Base-by-base conservation (phyloP, 2,797 vertebrate genomes). In the Characodon lateralis region DNA sequence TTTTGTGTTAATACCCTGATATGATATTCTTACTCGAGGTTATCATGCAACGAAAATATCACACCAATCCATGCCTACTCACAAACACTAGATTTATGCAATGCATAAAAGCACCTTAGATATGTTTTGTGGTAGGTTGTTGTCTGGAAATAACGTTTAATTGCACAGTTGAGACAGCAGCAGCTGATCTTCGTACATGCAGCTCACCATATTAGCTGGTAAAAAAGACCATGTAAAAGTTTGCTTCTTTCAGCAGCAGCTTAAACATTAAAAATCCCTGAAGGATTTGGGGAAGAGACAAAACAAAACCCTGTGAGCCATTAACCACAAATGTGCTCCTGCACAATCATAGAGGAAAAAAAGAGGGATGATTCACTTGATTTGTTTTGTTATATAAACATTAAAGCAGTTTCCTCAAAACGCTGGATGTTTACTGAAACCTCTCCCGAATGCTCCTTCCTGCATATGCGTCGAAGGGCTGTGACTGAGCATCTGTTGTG, bases 401-500 rank as follows among this genome's bases (percentile, higher is more conserved):
- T 73, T 24, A 58, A 76, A 78, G 69, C 16, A 8, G 61, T 74
- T 76, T 71, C 69, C 79, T 68, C 61, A n/a, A n/a, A 77, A 43
- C 46, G 78, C 58, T 22, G 80, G n/a, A 80, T 90, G 87, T 92
- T 89, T 87, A 86, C 85, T 63, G 71, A 78, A 78, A 81, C 65
- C 77, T 75, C 76, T 61, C 81, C 82, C 78, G 58, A 77, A 90
- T 79, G 83, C 73, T 84, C 68, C 84, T 82, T 78, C 69, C 79
- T 82, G 87, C 78, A 86, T 87, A 85, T 84, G 83, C 87, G 91
- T 80, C 20, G 84, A 80, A 83, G 76, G 81, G 82, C 81, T 83
- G 87, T 83, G 89, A 81, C 68, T 39, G 63, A 88, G 88, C 90
- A 93, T 92, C 87, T 89, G 89, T 87, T 85, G 87, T 88, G 90